Evolutionary conservation across 2,797 vertebrate genomes (phyloP).

Genomic region (Bucorvus abyssinicus): DNA sequence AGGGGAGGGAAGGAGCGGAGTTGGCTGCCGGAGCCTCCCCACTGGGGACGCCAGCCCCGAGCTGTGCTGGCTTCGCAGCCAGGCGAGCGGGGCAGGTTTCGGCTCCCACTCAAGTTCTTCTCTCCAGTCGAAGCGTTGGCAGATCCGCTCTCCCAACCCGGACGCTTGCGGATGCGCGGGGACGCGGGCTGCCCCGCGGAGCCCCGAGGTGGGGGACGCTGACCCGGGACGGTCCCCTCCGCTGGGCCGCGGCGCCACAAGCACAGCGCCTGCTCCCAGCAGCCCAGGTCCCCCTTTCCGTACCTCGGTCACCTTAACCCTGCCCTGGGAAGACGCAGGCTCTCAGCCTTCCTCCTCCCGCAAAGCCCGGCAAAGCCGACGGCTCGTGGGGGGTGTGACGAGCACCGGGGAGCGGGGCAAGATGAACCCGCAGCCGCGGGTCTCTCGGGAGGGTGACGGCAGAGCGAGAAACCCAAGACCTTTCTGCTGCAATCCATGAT

Average conservation of each 20-base stretch:
- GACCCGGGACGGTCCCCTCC: background rate
- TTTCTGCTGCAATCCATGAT: background rate
- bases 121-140: rapidly evolving
- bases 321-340: background rate
- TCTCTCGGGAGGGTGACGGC: rapidly evolving
- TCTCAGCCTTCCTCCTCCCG: background rate
- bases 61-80: background rate
- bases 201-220: background rate
- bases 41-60: background rate
- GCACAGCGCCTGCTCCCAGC: background rate
- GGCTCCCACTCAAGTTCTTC: background rate
- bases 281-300: background rate
- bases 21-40: background rate
- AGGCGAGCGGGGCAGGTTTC: background rate
- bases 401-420: rapidly evolving
- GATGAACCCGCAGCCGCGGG: background rate
- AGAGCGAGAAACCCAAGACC: background rate
- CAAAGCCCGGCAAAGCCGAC: background rate
- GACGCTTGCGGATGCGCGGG: too few species aligned
- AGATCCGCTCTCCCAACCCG: background rate
- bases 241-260: background rate
- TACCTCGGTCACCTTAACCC: background rate
- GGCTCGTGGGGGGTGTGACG: rapidly evolving
- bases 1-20: background rate
- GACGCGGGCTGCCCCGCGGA: rapidly evolving